phyloP scores from a whole-genome alignment of 2,888 invertebrate species.

The Chymomyza caudatula region DNA sequence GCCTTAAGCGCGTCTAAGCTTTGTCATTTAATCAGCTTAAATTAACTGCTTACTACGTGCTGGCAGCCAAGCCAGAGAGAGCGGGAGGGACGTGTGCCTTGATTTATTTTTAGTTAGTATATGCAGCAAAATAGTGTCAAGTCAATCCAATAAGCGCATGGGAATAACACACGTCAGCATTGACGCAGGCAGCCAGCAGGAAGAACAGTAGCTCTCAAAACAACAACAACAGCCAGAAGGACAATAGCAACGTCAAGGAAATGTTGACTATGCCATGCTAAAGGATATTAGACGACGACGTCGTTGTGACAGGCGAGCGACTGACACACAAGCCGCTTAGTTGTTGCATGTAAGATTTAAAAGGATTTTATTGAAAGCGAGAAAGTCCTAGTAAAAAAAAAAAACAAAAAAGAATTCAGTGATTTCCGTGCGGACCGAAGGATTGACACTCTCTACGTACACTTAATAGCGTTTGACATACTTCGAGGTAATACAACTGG shows the following conservation, averaged over 20 bases:
- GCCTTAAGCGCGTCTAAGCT: neutral
- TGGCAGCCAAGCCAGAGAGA: neutral
- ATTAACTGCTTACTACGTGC: neutral
- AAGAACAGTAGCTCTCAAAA: neutral
- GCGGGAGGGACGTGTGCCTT: neutral
- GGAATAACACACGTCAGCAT: neutral
- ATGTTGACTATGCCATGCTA: neutral
- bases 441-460: too few relatives aligned
- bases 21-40: neutral
- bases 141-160: neutral
- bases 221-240: neutral
- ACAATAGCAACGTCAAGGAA: neutral
- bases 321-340: slow-evolving; percentile 25
- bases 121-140: neutral
- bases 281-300: neutral
- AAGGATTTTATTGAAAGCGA: neutral
- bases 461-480: too few relatives aligned
- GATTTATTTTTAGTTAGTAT: neutral
- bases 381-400: neutral
- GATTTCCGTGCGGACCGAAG: neutral
- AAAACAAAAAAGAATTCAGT: neutral
- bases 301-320: neutral
- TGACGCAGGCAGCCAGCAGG: neutral
- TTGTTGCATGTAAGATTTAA: slow-evolving; percentile 9
- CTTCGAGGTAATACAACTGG: too few relatives aligned